phyloP scores from a whole-genome alignment of 53 echinoderm and acorn worm genomes.

The Holothuria leucospilota region DNA sequence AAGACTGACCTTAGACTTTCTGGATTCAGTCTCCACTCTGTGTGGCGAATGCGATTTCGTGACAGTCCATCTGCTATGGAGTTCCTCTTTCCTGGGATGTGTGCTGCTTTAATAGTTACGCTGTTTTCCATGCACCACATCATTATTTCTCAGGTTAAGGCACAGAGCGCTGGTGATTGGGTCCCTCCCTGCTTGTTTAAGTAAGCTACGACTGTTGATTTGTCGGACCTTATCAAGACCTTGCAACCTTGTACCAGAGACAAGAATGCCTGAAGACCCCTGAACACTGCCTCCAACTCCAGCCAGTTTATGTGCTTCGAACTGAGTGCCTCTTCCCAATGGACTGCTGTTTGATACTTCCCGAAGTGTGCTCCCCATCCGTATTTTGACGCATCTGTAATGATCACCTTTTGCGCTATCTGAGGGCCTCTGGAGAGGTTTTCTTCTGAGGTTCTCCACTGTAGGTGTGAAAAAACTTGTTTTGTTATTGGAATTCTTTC shows the following conservation, averaged over 20 bases:
- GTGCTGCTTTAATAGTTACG: neutral
- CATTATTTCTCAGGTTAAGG: neutral
- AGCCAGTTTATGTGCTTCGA: conserved; percentile 32
- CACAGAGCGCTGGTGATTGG: neutral
- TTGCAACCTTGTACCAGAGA: neutral
- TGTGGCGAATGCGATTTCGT: neutral
- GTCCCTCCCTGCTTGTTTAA: conserved; percentile 10
- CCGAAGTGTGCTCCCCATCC: conserved; percentile 1
- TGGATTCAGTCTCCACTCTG: conserved; percentile 23
- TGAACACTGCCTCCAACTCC: conserved; percentile 39
- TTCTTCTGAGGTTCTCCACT: too few species aligned
- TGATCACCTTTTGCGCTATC: neutral
- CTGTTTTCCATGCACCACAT: neutral
- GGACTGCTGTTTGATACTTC: too few species aligned
- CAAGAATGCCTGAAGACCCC: neutral
- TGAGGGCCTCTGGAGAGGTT: neutral
- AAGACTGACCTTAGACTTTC: too few species aligned
- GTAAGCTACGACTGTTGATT: neutral
- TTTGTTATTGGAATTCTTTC: too few species aligned
- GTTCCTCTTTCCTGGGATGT: neutral
- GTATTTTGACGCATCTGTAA: neutral
- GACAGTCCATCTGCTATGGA: neutral
- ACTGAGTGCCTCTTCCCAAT: too few species aligned
- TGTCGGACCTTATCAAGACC: conserved; percentile 7
- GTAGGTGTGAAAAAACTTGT: too few species aligned